Conservation (phyloP, 2,797 vertebrate species). For the Melanotaenia pygmaea region DNA sequence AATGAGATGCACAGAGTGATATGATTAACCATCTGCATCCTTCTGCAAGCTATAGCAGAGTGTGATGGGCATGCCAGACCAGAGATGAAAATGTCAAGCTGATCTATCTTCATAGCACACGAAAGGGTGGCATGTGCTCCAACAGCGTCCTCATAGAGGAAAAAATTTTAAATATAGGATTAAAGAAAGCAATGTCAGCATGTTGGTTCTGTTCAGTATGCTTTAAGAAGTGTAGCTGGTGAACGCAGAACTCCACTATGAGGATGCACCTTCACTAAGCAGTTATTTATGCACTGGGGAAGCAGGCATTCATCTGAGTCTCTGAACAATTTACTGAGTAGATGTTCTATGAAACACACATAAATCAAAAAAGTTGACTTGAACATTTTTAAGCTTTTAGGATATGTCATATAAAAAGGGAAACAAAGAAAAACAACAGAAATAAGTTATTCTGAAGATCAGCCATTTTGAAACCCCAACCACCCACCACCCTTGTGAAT, state of each 20-base stretch:
- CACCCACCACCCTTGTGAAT: background rate
- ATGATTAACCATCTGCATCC: slow-evolving; percentile 82
- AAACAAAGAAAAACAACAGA: slow-evolving; percentile 2
- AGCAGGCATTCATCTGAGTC: background rate
- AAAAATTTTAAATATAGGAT: slow-evolving; percentile 36
- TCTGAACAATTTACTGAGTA: slow-evolving; percentile 17
- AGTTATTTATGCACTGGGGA: slow-evolving; percentile 22
- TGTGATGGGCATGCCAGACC: slow-evolving; percentile 68
- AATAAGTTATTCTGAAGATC: slow-evolving; percentile 34
- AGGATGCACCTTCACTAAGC: slow-evolving; percentile 21
- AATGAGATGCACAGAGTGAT: slow-evolving; percentile 81
- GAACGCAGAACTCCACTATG: slow-evolving; percentile 13
- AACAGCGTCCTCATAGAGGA: slow-evolving; percentile 29
- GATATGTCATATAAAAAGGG: slow-evolving; percentile 10
- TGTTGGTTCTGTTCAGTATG: slow-evolving; percentile 21
- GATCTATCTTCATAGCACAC: slow-evolving; percentile 50
- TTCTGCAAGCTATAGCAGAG: slow-evolving; percentile 60
- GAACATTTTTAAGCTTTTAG: background rate
- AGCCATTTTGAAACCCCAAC: slow-evolving; percentile 22
- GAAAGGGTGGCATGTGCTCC: slow-evolving; percentile 33
- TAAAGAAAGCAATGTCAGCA: slow-evolving; percentile 32
- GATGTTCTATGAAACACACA: slow-evolving; percentile 14
- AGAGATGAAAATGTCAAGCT: slow-evolving; percentile 69
- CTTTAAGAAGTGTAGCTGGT: slow-evolving; percentile 19
- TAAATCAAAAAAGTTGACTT: slow-evolving; percentile 16